Evolutionary conservation across 2,113 vertebrate species (phyloP), one percentile per base, ranked within the genome.

Genomic region (Melanotaenia duboulayi): DNA sequence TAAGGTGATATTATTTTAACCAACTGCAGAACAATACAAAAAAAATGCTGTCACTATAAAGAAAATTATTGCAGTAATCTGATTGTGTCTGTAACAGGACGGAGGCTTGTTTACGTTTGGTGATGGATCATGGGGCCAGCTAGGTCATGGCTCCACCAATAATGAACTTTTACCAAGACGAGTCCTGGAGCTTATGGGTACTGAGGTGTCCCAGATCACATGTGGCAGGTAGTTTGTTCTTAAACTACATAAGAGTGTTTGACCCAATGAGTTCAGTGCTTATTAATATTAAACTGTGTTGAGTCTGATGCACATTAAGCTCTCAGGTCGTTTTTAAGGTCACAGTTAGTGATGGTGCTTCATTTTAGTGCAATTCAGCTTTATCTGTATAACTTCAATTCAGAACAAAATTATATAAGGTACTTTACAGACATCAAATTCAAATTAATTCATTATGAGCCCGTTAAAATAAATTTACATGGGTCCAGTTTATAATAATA

Each of bases 51-150:
- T 25, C 51, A 20, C n/a, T 35, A 39, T n/a, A 20, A 12, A n/a
- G 1, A 9, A 23, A 40, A 60, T 14, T 14, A 42, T 28, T 3
- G 28, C 6, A 28, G 6, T 28, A 28, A 28, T 28, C 28, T 28
- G 24, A 37, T 28, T 44, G 28, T 80, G 40, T 81, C 12, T 83
- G 19, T 6, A 46, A 25, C 69, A 97, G 96, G 95, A 94, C 71
- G 96, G 96, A 42, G 96, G 96, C 39, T 91, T 97, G 88, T 97
- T 97, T 90, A 97, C 96, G 1, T 97, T 97, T 85, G 96, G 96
- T 42, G 94, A 94, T 37, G 96, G 96, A 57, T 95, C 94, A 1
- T 93, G 92, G 0, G 96, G 96, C 61, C 96, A 97, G 61, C 93
- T 97, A 84, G 96, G 96, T 42, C 96, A 97, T 1, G 96, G 95